Evolutionary conservation across 2,888 invertebrate species (phyloP), one percentile per base, ranked within the genome.

Genomic region (Protophormia terraenovae): DNA sequence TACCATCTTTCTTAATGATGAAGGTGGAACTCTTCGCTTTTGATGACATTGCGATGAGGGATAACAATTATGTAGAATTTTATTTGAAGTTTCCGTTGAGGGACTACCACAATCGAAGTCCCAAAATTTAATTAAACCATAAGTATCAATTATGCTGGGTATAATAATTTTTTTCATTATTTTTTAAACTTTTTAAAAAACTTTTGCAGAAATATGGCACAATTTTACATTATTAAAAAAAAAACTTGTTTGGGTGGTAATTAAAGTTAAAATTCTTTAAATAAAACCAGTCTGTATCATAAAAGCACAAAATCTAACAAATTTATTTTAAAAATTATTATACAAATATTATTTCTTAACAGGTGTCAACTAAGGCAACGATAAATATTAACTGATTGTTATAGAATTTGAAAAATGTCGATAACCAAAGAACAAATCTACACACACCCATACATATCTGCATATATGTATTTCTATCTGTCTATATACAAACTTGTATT

Each of bases 311-410:
- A n/a, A n/a, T n/a, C n/a, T n/a, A n/a, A 14, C 41, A 41, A n/a
- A 41, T 45, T 16, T 10, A 16, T 45, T 16, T 45, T 45, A 3
- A 41, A 41, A 41, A 32, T 32, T 32, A 7, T 32, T 3, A 32
- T 50, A 35, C 35, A n/a, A 32, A 77, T 35, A 35, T 3, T 71
- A 71, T 66, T 76, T 64, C 64, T 73, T 62, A 86, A 88, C 89
- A 90, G 88, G 89, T 91, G 90, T 89, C 88, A 88, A 88, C 90
- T 67, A 83, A 86, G 87, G 88, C 84, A 88, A 87, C 87, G 91
- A 90, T 90, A 90, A 90, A 88, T 87, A 87, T 88, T 88, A 90
- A 91, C 91, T 91, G 90, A 91, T 87, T 89, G 87, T 86, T 84
- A 47, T 76, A 87, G 86, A 87, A 88, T 88, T 85, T 87, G 85